These are phyloP conservation scores for Serripes groenlandicus DNA, from an alignment of 2,888 invertebrate genomes.

Conservation along the genomic window DNA sequence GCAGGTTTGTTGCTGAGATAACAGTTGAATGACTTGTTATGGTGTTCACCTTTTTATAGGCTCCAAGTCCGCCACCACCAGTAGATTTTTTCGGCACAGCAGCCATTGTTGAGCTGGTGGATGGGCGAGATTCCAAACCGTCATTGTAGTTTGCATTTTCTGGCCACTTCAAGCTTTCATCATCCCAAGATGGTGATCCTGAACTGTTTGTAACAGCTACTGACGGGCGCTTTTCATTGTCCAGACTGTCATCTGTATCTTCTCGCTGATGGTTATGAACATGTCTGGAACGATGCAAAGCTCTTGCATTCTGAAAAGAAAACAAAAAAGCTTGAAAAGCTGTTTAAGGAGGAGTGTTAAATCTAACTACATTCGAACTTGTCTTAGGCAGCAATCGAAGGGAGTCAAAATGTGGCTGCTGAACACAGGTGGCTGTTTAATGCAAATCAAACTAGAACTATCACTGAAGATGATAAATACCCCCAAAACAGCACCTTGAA, in stretches of 20 bases:
- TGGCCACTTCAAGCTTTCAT: conserved; percentile 78
- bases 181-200: conserved; percentile 68
- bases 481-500: too few relatives aligned
- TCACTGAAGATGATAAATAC: too few relatives aligned
- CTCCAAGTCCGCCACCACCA: conserved; percentile 25
- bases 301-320: conserved; percentile 14
- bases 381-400: too few relatives aligned
- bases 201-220: conserved; percentile 49
- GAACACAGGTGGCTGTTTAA: too few relatives aligned
- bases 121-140: conserved; percentile 53
- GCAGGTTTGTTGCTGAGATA: too few relatives aligned
- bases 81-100: conserved; percentile 41
- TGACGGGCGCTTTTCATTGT: conserved; percentile 24
- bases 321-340: too few relatives aligned
- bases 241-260: conserved; percentile 52
- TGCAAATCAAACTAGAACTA: too few relatives aligned
- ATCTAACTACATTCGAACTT: too few relatives aligned
- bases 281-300: conserved; percentile 57
- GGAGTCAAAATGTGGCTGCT: too few relatives aligned
- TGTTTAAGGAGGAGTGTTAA: too few relatives aligned
- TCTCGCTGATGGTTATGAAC: conserved; percentile 55
- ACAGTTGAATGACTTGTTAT: neutral
- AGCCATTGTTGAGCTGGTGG: conserved; percentile 56
- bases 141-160: too few relatives aligned
- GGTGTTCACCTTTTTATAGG: conserved; percentile 31